Percentiles rank a stretch among this genome's conserved stretches.
Conservation (phyloP, 2,113 vertebrate genomes). For the Bothrops jararaca region DNA sequence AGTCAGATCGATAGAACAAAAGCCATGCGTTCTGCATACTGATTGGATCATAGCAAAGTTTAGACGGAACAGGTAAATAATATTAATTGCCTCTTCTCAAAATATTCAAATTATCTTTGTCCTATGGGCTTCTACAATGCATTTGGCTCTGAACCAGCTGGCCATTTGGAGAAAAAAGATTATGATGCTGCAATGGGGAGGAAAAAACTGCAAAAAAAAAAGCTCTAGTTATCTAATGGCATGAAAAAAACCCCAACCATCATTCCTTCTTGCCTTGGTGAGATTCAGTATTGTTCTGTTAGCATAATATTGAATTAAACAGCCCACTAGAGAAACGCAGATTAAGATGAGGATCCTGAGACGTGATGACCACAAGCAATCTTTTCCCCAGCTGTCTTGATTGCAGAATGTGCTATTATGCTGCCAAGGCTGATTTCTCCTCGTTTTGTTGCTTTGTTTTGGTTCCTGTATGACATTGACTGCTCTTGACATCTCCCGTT, state of each 20-base stretch:
- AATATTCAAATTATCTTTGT: background rate
- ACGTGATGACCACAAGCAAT: background rate
- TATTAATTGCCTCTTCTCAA: background rate
- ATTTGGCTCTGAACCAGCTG: background rate
- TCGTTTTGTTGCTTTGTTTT: background rate
- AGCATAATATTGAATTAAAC: slow-evolving; percentile 14
- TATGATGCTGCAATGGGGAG: background rate
- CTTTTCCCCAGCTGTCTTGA: background rate
- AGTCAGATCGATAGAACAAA: background rate
- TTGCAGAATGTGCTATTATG: background rate
- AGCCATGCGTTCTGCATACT: background rate
- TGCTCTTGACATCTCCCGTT: slow-evolving; percentile 23
- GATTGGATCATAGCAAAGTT: background rate
- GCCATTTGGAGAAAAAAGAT: background rate
- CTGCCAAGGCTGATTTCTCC: background rate
- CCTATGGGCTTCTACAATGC: background rate
- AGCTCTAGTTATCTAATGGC: no score
- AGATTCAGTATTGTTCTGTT: background rate
- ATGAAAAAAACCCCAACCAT: background rate
- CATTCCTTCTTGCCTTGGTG: background rate
- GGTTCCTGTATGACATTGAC: slow-evolving; percentile 1
- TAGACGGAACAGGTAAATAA: background rate
- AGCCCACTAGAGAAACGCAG: background rate
- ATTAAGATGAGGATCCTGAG: background rate
- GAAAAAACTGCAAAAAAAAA: background rate